phyloP scores from a whole-genome alignment of 2,888 invertebrate genomes.

The Meiosimyza decipiens region DNA sequence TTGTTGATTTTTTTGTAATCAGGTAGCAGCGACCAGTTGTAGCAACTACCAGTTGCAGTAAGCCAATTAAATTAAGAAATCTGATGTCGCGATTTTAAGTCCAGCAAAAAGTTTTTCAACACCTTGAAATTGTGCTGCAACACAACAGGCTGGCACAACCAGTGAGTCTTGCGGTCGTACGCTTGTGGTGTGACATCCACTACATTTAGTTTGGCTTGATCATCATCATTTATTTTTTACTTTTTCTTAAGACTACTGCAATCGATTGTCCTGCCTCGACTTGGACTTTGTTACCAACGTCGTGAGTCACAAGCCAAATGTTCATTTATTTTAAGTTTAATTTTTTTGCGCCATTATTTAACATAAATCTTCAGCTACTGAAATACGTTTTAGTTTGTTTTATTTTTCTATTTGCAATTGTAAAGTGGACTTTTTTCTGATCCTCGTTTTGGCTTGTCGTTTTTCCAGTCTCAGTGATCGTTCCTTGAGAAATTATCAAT shows the following conservation, averaged over 20 bases:
- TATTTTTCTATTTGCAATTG: background rate
- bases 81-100: conserved; percentile 50
- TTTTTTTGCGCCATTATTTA: conserved; percentile 50
- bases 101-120: no score
- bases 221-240: no score
- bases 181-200: no score
- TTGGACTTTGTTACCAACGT: background rate
- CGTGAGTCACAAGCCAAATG: conserved; percentile 32
- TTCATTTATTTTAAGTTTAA: conserved; percentile 12
- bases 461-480: no score
- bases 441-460: background rate
- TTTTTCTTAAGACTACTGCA: no score
- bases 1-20: background rate
- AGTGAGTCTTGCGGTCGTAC: no score
- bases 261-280: no score
- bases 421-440: background rate
- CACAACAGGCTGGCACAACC: no score
- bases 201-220: no score
- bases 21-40: conserved; percentile 7
- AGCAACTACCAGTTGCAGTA: conserved; percentile 34
- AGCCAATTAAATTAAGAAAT: conserved; percentile 60
- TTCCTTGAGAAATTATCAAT: background rate
- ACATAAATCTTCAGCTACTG: conserved; percentile 62
- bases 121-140: no score
- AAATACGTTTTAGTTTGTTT: conserved; percentile 51